Percentiles rank a stretch among this genome's conserved stretches.
These are phyloP conservation scores for Danaus plexippus DNA, from an alignment of 1,140 invertebrate genomes.

Conservation along the genomic window DNA sequence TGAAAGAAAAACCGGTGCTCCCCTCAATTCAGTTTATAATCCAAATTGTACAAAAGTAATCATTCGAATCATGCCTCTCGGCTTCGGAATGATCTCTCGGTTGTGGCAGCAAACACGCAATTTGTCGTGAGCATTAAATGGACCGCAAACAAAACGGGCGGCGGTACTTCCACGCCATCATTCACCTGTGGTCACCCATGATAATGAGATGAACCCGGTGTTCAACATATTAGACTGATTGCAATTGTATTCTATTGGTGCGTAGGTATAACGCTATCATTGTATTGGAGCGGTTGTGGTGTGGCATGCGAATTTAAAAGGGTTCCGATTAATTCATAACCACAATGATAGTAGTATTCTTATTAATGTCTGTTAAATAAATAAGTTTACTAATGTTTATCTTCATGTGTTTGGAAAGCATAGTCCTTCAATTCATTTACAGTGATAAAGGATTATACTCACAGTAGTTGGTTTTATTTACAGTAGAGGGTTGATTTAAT, in stretches of 20 bases:
- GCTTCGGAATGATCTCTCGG: constrained; percentile 55
- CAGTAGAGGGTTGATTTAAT: too few species aligned
- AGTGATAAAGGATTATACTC: too few species aligned
- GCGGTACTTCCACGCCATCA: constrained; percentile 52
- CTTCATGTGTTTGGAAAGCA: too few species aligned
- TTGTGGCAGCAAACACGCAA: constrained; percentile 64
- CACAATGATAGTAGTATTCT: constrained; percentile 19
- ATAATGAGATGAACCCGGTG: constrained; percentile 69
- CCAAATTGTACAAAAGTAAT: constrained; percentile 59
- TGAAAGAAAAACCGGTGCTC: constrained; percentile 21
- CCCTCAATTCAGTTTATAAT: constrained; percentile 46
- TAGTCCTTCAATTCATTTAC: too few species aligned
- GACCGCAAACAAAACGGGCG: constrained; percentile 68
- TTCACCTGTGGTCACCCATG: constrained; percentile 68
- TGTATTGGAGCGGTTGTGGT: constrained; percentile 26
- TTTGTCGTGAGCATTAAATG: constrained; percentile 67
- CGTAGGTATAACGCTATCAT: constrained; percentile 10
- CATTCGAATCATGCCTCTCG: constrained; percentile 55
- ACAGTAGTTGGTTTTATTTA: too few species aligned
- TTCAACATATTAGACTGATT: constrained; percentile 70
- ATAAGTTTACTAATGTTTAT: constrained; percentile 3
- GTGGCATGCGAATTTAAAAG: constrained; percentile 29
- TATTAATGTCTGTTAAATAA: constrained; percentile 25
- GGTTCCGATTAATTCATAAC: constrained; percentile 32
- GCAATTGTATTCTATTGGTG: constrained; percentile 48